Evolutionary conservation across 2,797 vertebrate species (phyloP).

Genomic region (Philypnodon macrostomus): DNA sequence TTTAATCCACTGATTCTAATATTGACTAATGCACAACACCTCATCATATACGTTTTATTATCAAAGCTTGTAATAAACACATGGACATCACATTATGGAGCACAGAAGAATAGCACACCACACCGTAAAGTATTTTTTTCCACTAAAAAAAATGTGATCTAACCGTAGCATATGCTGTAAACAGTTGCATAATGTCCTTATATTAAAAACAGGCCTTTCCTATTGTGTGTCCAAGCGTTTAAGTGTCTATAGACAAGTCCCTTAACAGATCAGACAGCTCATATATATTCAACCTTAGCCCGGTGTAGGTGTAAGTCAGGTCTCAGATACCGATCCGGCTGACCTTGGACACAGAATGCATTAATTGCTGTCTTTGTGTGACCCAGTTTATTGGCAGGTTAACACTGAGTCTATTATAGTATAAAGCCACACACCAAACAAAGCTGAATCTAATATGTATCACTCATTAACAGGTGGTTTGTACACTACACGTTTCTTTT

Average conservation of each 20-base stretch:
- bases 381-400: neutral
- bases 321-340: slow-evolving; percentile 29
- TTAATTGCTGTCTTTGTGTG: slow-evolving; percentile 1
- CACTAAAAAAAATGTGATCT: too few relatives aligned
- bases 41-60: too few relatives aligned
- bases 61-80: too few relatives aligned
- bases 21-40: too few relatives aligned
- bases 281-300: slow-evolving; percentile 18
- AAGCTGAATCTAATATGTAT: slow-evolving; percentile 1
- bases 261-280: slow-evolving; percentile 54
- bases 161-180: too few relatives aligned
- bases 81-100: too few relatives aligned
- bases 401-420: neutral
- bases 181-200: too few relatives aligned
- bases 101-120: too few relatives aligned
- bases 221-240: slow-evolving; percentile 28
- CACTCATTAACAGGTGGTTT: slow-evolving; percentile 14
- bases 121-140: too few relatives aligned
- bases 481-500: slow-evolving; percentile 16
- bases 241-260: slow-evolving; percentile 59
- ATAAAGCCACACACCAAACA: too few relatives aligned
- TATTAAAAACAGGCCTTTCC: slow-evolving; percentile 34
- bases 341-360: slow-evolving; percentile 8
- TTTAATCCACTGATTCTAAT: too few relatives aligned
- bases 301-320: slow-evolving; percentile 22